Evolutionary conservation across 30 jellyfish, hydroid and myxozoan species (phyloP).

Genomic region (Sanderia malayensis): DNA sequence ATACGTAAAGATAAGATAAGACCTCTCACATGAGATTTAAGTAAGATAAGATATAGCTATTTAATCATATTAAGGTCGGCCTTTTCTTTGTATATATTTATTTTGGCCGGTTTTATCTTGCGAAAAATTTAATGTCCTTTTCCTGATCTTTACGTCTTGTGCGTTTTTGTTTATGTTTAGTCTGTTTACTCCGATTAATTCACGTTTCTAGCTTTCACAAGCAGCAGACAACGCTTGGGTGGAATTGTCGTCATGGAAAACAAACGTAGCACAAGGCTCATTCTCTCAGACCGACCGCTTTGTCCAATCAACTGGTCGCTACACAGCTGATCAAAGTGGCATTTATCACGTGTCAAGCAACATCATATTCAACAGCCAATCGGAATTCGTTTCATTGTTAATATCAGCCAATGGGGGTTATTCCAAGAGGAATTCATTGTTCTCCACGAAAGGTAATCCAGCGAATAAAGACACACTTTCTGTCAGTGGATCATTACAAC

Average conservation of each 20-base stretch:
- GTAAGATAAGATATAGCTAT: too few relatives aligned
- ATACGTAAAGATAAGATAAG: too few relatives aligned
- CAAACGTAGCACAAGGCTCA: conserved; percentile 53
- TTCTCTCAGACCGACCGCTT: conserved; percentile 38
- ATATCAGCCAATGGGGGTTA: conserved; percentile 70
- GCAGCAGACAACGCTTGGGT: conserved; percentile 71
- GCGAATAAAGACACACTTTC: conserved; percentile 61
- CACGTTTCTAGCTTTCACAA: conserved; percentile 43
- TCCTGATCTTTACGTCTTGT: too few relatives aligned
- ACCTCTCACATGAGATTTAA: too few relatives aligned
- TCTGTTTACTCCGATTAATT: too few relatives aligned
- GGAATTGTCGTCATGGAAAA: conserved; percentile 48
- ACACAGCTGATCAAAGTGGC: conserved; percentile 67
- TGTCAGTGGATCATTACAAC: conserved; percentile 74
- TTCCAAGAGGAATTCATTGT: conserved; percentile 67
- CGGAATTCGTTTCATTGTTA: conserved; percentile 64
- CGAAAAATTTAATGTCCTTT: too few relatives aligned
- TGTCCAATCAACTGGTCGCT: conserved; percentile 56
- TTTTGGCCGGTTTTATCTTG: too few relatives aligned
- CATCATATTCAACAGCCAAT: conserved; percentile 55
- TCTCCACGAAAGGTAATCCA: conserved; percentile 89
- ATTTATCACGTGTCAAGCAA: conserved; percentile 71
- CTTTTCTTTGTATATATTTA: too few relatives aligned
- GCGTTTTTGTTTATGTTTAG: too few relatives aligned
- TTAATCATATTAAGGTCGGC: too few relatives aligned